Conservation (phyloP, 2,888 invertebrate genomes). For the Petrolisthes cinctipes region DNA sequence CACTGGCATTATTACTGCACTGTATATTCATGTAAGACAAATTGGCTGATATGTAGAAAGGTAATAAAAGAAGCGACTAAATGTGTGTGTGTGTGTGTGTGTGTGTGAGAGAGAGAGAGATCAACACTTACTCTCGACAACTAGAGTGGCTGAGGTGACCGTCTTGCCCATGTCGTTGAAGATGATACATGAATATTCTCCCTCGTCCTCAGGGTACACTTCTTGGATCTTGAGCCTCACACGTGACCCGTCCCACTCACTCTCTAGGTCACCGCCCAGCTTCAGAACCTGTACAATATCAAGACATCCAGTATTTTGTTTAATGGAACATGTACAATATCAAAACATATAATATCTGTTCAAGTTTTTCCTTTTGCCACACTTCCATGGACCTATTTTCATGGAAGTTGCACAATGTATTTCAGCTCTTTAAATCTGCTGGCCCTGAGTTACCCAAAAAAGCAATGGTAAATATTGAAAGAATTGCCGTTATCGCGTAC, state of each 20-base stretch:
- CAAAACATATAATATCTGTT: no score
- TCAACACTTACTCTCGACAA: constrained; percentile 80
- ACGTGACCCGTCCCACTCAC: constrained; percentile 78
- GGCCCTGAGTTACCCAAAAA: no score
- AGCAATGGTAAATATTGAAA: no score
- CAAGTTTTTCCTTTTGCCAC: no score
- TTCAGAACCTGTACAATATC: constrained; percentile 74
- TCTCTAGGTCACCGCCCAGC: constrained; percentile 78
- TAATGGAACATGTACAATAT: no score
- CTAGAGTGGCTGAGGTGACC: constrained; percentile 84
- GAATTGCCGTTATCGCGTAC: no score
- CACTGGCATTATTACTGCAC: no score
- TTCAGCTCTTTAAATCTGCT: no score
- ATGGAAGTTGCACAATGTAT: no score
- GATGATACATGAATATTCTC: constrained; percentile 88
- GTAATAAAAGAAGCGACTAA: neutral
- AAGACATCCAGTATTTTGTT: neutral
- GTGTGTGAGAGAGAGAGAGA: neutral
- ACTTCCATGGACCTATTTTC: no score
- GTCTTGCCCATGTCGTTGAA: constrained; percentile 86
- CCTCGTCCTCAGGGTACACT: constrained; percentile 89
- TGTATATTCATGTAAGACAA: no score
- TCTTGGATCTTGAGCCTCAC: constrained; percentile 81
- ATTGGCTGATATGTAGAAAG: neutral
- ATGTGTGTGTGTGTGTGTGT: neutral